Base-by-base conservation (phyloP, 2,888 invertebrate species). In the Lithophane semibrunnea region DNA sequence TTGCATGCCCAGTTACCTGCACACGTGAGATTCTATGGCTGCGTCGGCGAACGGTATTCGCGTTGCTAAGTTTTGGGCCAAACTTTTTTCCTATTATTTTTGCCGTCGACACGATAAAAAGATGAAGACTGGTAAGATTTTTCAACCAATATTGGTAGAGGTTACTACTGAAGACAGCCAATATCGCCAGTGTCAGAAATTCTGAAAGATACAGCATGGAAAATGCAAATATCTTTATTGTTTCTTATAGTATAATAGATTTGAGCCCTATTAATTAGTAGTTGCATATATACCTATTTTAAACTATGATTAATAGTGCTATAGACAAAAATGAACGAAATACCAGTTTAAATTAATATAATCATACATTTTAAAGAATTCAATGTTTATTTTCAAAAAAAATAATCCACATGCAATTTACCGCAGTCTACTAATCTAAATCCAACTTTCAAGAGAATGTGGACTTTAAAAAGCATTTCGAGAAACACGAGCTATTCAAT, bases 401-500 rank as follows among this genome's bases (percentile, higher is more conserved):
- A 63, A 63, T 52, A 67, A 67, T 54, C 29, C 64, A 42, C 29
- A 64, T 84, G 29, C 84, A 61, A 68, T 80, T 65, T 44, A 65
- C 60, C 16, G 9, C 16, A 63, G 29, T 80, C 13, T n/a, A 68
- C 49, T 70, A 84, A 84, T 74, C 61, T 81, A 70, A 75, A 54
- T 58, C n/a, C 37, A 60, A 54, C 24, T 52, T 81, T 47, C 12
- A 65, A 71, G 21, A 65, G 70, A 82, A 85, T 82, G 61, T 82
- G 37, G 56, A 72, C 65, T 75, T 71, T 65, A 54, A 77, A 84
- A 85, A 77, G 65, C 65, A 47, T 77, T 79, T 52, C 44, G 49
- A 69, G 60, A 79, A 79, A 77, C 68, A 58, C 77, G 74, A 71
- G 68, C 49, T 58, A 79, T 78, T 83, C 76, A 80, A 80, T 86